A percentile compares a stretch with the other conserved stretches of the same genome.
These are phyloP conservation scores for Drosophila setifemur DNA, from an alignment of 1,140 invertebrate species.

Conservation along the genomic window DNA sequence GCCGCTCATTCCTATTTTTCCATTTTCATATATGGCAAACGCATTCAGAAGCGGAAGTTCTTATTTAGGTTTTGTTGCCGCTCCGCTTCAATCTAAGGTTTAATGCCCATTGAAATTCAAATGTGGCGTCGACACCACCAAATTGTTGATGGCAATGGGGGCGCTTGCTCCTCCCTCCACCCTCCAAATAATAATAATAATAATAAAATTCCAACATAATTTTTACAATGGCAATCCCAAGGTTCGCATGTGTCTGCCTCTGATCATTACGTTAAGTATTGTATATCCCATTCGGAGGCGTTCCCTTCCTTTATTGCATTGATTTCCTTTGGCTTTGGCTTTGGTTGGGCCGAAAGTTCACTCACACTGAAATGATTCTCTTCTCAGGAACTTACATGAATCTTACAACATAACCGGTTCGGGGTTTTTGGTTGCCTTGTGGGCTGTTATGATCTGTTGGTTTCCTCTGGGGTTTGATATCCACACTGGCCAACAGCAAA, in stretches of 20 bases:
- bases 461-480: slow-evolving; percentile 37
- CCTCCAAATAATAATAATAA: slow-evolving; percentile 19
- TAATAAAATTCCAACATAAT: slow-evolving; percentile 43
- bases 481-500: slow-evolving; percentile 50
- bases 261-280: slow-evolving; percentile 45
- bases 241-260: slow-evolving; percentile 5
- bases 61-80: slow-evolving; percentile 55
- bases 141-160: slow-evolving; percentile 26
- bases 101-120: slow-evolving; percentile 69
- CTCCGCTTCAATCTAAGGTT: slow-evolving; percentile 40
- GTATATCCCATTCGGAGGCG: neutral
- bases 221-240: slow-evolving; percentile 53
- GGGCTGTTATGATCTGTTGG: slow-evolving; percentile 33
- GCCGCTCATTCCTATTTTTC: neutral
- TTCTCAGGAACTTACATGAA: slow-evolving; percentile 65
- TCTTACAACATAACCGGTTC: slow-evolving; percentile 77
- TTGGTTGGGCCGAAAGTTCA: slow-evolving; percentile 56
- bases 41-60: slow-evolving; percentile 62
- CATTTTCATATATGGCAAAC: slow-evolving; percentile 36
- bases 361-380: slow-evolving; percentile 72
- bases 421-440: slow-evolving; percentile 56
- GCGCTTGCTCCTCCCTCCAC: neutral
- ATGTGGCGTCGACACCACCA: slow-evolving; percentile 51
- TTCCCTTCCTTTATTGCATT: slow-evolving; percentile 12
- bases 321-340: slow-evolving; percentile 18